Evolutionary conservation across 2,113 vertebrate genomes (phyloP).

Genomic region (Peromyscus polionotus): DNA sequence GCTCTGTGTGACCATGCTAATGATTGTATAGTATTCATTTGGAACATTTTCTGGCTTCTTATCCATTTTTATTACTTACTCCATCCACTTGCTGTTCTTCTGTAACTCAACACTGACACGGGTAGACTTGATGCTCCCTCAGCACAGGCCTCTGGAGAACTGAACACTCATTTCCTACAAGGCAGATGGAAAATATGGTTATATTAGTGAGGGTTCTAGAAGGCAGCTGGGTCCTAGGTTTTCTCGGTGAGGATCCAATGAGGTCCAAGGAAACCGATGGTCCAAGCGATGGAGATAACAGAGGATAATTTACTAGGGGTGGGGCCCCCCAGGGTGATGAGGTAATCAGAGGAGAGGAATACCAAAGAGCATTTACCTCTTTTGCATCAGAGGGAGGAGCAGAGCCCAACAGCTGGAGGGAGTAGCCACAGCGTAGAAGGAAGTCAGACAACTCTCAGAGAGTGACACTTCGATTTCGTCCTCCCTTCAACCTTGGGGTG

Average conservation of each 20-base stretch:
- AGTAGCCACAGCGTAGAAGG: too few species aligned
- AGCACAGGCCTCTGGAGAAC: neutral
- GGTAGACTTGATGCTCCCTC: neutral
- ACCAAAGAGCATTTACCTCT: neutral
- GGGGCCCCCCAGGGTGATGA: neutral
- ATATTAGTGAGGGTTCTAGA: neutral
- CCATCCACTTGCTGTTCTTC: neutral
- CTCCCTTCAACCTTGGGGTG: neutral
- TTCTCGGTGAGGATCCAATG: neutral
- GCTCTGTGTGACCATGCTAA: neutral
- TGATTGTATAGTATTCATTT: neutral
- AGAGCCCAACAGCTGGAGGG: neutral
- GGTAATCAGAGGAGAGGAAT: too few species aligned
- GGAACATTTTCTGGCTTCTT: neutral
- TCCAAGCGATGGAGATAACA: rapidly evolving
- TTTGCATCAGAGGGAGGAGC: neutral
- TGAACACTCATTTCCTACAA: neutral
- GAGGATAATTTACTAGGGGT: neutral
- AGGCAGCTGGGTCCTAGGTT: neutral
- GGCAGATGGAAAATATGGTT: neutral
- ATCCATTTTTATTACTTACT: neutral
- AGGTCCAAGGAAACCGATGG: neutral
- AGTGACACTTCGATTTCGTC: too few species aligned
- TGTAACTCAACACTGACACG: neutral
- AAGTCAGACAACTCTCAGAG: neutral